Evolutionary conservation across 2,113 vertebrate species (phyloP).

Genomic region (Percina caprodes): DNA sequence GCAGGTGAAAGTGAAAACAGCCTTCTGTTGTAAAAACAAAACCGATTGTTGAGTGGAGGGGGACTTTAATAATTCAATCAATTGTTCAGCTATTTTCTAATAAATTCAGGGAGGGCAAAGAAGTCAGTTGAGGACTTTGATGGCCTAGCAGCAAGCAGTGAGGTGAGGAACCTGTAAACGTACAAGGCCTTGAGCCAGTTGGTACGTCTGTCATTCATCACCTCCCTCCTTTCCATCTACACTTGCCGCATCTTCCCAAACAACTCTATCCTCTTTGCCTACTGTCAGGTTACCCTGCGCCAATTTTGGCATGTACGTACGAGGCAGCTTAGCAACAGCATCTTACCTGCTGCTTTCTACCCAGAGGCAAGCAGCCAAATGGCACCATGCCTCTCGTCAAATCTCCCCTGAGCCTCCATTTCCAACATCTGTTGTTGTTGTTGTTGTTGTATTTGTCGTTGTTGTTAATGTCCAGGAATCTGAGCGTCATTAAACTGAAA

Average conservation of each 20-base stretch:
- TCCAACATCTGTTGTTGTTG: constrained; percentile 41
- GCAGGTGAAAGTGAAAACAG: background rate
- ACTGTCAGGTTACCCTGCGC: background rate
- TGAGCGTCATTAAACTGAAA: background rate
- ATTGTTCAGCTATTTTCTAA: background rate
- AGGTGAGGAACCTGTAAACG: constrained; percentile 10
- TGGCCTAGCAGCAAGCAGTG: background rate
- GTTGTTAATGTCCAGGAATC: background rate
- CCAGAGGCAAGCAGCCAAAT: constrained; percentile 17
- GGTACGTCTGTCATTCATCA: background rate
- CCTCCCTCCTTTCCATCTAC: background rate
- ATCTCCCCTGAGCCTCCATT: constrained; percentile 21
- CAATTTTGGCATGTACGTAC: constrained; percentile 9
- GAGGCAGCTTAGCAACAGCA: constrained; percentile 20
- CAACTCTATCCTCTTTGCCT: constrained; percentile 44
- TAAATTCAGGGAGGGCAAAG: background rate
- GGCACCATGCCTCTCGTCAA: constrained; percentile 1
- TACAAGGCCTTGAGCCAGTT: constrained; percentile 39
- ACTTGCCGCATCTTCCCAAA: constrained; percentile 34
- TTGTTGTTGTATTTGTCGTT: background rate
- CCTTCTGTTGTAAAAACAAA: background rate
- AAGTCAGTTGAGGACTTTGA: background rate
- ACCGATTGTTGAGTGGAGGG: background rate
- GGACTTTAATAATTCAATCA: background rate
- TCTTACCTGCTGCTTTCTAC: constrained; percentile 32